Conservation (phyloP, 2,888 invertebrate species). For the Junonia oenone region DNA sequence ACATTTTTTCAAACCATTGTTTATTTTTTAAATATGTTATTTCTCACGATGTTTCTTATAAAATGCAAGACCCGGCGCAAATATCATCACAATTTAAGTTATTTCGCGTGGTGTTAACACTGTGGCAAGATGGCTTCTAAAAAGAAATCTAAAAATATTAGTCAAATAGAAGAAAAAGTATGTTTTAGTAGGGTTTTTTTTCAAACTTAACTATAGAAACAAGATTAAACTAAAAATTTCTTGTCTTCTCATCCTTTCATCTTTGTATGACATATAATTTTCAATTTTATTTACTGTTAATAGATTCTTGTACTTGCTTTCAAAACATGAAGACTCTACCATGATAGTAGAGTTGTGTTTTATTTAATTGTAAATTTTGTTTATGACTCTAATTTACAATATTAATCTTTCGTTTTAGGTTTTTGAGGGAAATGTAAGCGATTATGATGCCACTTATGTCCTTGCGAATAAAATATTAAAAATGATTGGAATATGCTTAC, state of each 20-base stretch:
- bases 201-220: neutral
- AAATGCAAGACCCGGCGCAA: neutral
- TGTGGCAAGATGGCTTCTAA: neutral
- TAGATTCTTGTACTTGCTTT: no score
- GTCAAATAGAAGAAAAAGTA: neutral
- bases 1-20: neutral
- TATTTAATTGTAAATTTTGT: neutral
- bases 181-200: neutral
- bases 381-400: neutral
- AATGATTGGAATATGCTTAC: constrained; percentile 47
- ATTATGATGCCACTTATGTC: constrained; percentile 46
- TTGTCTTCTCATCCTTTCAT: no score
- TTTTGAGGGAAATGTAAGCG: constrained; percentile 32
- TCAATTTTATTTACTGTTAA: no score
- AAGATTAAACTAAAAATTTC: no score
- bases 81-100: neutral
- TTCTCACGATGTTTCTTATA: neutral
- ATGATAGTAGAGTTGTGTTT: no score
- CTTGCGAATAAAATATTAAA: constrained; percentile 41
- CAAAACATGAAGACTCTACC: no score
- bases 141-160: neutral
- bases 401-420: no score
- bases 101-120: neutral
- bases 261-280: no score
- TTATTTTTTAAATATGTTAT: neutral